Base-by-base conservation (phyloP, 2,113 vertebrate species). In the Tor tambroides region DNA sequence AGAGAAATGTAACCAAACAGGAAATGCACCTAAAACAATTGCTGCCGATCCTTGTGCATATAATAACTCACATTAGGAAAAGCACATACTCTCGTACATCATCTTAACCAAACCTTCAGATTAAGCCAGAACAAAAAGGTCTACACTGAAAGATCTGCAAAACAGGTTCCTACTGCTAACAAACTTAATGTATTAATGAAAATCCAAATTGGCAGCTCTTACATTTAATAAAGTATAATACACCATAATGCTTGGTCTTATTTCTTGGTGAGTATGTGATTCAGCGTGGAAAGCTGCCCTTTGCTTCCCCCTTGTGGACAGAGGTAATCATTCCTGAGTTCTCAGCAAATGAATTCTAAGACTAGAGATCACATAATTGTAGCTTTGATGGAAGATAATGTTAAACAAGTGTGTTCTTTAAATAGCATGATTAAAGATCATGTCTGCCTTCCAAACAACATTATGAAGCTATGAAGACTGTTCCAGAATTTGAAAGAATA, bases 11-110 rank as follows among this genome's bases (percentile, higher is more conserved):
- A 38, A 41, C 19, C 35, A 21, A 77, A 28, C 4, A 23, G 59
- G n/a, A 71, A 67, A 61, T 28, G 71, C 83, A 75, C 38, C 41
- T 63, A 80, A 83, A 32, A 69, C 12, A 51, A 63, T 23, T 28
- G 19, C 30, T 41, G 54, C n/a, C 19, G 35, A 23, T 78, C 32
- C 5, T 67, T 61, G 49, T 56, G 28, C 35, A 85, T 59, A 51
- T 26, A 65, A 23, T 63, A 76, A 78, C 28, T 67, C 26, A 54
- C 59, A 5, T 49, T 41, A 80, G 78, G 32, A 63, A 23, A 61
- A 80, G 56, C 56, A 80, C 78, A 80, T 38, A 63, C 6, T 5
- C 0, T 61, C 32, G 3, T 61, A 38, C 54, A 26, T 61, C 8
- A 9, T 63, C 21, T n/a, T 80, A 80, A 63, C 54, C 32, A 15